Percentiles rank a stretch among this genome's conserved stretches.
These are phyloP conservation scores for Koerneria pararmatus DNA, from an alignment of 2,888 invertebrate genomes.

Conservation along the genomic window DNA sequence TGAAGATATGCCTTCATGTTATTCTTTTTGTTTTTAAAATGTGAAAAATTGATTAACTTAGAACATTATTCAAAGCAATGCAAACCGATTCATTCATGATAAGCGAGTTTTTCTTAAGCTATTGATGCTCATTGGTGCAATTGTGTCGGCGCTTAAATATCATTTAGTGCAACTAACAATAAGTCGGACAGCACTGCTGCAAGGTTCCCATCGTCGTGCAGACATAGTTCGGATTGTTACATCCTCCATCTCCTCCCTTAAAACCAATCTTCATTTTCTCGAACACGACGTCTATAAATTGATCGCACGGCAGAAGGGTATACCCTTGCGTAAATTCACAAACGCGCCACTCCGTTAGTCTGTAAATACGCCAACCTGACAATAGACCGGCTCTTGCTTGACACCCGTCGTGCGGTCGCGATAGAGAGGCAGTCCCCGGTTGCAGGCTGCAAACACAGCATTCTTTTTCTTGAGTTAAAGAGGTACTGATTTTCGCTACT, in stretches of 20 bases:
- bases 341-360: too few relatives aligned
- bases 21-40: too few relatives aligned
- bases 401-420: conserved; percentile 57
- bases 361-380: neutral
- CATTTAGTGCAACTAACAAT: conserved; percentile 33
- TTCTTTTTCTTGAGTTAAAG: neutral
- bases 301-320: neutral
- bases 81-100: too few relatives aligned
- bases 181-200: conserved; percentile 58
- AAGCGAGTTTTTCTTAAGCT: too few relatives aligned
- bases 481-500: neutral
- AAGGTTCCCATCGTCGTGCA: conserved; percentile 59
- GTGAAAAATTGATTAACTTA: too few relatives aligned
- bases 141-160: neutral
- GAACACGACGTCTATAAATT: neutral
- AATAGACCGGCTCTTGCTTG: conserved; percentile 52
- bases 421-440: conserved; percentile 58
- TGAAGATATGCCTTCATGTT: too few relatives aligned
- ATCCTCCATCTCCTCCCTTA: conserved; percentile 38
- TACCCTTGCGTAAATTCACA: too few relatives aligned
- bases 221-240: conserved; percentile 58
- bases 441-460: conserved; percentile 56
- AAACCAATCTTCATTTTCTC: neutral
- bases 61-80: too few relatives aligned
- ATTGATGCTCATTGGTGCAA: too few relatives aligned